Base-by-base conservation (phyloP, 2,797 vertebrate species). In the Typhlichthys subterraneus region DNA sequence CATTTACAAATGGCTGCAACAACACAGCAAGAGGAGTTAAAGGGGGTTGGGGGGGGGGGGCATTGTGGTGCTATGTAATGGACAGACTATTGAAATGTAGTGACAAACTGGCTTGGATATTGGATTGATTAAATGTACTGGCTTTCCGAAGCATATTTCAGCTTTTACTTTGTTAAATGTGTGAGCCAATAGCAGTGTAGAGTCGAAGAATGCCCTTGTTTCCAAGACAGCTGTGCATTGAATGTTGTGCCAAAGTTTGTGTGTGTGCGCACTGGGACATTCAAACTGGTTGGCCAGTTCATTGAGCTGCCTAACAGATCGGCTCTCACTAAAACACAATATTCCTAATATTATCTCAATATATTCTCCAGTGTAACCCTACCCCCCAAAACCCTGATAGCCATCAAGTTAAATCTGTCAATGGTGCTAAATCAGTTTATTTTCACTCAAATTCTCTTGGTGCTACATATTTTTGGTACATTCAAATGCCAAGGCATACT, bases 251-350 rank as follows among this genome's bases (percentile, higher is more conserved):
- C 71, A 68, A 80, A 1, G 62, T 48, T 59, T 73, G 17, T 23
- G 12, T 69, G 45, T 49, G 49, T 63, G 53, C 61, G 29, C 3
- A 23, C 23, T 3, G 3, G 3, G 65, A 77, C 54, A 75, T 72
- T 82, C 65, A 67, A 81, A 87, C 75, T 51, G 61, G 73, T 65
- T 77, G 75, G 76, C 72, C 57, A 83, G 70, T 83, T 73, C 76
- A 73, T 56, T 83, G 73, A 79, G 75, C 68, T 85, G 84, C 81
- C 78, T 63, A 72, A 82, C 76, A 76, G 54, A 64, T 70, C 61
- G 73, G 84, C 72, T 73, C 7, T 48, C 56, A 33, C 33, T 55
- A 13, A 42, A 53, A 48, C 38, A 12, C 47, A 19, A 17, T 19
- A 7, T 31, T 31, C 59, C 69, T 69, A 65, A 64, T 69, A 52